Conservation (phyloP, 2,888 invertebrate genomes). For the Rhopalosiphum nymphaeae region DNA sequence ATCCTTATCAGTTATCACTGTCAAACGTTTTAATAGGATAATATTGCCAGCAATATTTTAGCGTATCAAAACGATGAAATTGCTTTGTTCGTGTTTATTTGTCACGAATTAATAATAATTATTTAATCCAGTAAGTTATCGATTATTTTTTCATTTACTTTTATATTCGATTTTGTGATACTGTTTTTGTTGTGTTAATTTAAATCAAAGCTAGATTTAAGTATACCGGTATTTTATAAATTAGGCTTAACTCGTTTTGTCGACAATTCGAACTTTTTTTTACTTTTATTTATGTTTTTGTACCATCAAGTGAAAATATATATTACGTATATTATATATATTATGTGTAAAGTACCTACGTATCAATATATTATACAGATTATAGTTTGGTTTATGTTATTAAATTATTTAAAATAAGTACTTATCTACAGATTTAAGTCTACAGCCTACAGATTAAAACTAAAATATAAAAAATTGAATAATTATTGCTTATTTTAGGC, state of each 20-base stretch:
- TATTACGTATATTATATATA: neutral
- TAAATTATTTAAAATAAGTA: neutral
- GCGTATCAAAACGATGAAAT: neutral
- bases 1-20: neutral
- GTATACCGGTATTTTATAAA: neutral
- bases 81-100: neutral
- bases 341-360: neutral
- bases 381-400: neutral
- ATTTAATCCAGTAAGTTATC: neutral
- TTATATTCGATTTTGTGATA: neutral
- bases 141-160: neutral
- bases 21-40: neutral
- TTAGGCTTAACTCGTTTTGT: neutral
- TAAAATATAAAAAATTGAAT: neutral
- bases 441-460: neutral
- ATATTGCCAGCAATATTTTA: neutral
- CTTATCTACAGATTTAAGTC: neutral
- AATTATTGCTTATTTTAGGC: neutral
- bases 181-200: neutral
- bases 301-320: neutral
- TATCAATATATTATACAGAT: neutral
- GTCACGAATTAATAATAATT: neutral
- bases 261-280: neutral
- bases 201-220: neutral
- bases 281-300: neutral